These are phyloP conservation scores for Centropus unirufus DNA, from an alignment of 2,113 vertebrate species.

Conservation along the genomic window DNA sequence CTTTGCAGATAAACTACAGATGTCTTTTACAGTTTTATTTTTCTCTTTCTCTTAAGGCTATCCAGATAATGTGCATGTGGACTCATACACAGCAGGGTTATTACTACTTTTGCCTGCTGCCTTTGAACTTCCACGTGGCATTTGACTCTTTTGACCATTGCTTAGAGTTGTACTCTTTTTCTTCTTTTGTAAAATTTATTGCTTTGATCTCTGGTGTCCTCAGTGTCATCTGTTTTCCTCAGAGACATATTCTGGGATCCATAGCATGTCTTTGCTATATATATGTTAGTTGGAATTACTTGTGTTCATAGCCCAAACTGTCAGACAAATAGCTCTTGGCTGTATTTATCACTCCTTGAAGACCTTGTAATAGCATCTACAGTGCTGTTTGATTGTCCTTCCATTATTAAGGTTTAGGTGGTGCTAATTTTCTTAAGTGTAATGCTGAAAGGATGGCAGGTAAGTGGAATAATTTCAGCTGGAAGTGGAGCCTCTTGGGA, in stretches of 20 bases:
- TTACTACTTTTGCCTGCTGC: not conserved
- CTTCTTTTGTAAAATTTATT: constrained; percentile 47
- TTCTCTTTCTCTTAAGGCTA: not conserved
- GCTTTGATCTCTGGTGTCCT: constrained; percentile 39
- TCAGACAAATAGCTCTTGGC: constrained; percentile 33
- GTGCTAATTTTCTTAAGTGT: constrained; percentile 61
- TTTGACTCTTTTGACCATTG: constrained; percentile 28
- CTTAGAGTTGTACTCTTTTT: constrained; percentile 42
- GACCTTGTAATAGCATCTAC: constrained; percentile 39
- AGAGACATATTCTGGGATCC: constrained; percentile 12
- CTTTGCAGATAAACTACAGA: not conserved
- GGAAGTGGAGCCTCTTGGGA: not conserved
- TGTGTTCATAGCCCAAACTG: constrained; percentile 23
- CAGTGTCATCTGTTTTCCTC: constrained; percentile 41
- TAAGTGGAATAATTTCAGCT: constrained; percentile 26
- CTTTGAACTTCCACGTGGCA: not conserved
- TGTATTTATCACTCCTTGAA: constrained; percentile 65
- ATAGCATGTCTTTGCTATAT: constrained; percentile 23
- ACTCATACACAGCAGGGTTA: not conserved
- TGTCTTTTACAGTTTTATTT: not conserved
- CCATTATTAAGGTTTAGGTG: constrained; percentile 49
- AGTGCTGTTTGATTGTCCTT: constrained; percentile 1
- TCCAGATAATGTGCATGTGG: not conserved
- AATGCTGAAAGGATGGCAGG: constrained; percentile 19
- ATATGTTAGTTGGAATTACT: constrained; percentile 33